phyloP scores from a whole-genome alignment of 1,140 invertebrate species.

The Neomicropteryx cornuta region DNA sequence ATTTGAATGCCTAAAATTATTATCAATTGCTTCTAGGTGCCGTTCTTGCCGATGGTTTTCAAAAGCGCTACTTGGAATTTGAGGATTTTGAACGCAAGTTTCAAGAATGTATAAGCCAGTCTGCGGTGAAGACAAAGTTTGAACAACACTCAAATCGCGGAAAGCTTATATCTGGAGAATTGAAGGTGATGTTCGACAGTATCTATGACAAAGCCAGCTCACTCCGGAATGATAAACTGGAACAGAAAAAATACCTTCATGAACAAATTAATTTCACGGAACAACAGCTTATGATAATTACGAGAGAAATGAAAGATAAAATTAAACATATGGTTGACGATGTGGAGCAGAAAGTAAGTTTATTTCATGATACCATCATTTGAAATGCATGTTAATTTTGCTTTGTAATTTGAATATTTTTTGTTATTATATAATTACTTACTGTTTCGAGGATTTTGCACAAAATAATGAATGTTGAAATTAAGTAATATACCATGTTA shows the following conservation, averaged over 20 bases:
- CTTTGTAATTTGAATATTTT: slow-evolving; percentile 2
- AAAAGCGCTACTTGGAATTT: slow-evolving; percentile 91
- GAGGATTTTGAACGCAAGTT: slow-evolving; percentile 97
- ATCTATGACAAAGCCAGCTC: slow-evolving; percentile 58
- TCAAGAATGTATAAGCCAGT: slow-evolving; percentile 96
- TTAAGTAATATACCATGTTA: no score
- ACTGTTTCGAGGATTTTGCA: no score
- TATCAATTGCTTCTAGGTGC: slow-evolving; percentile 44
- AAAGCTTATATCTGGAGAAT: slow-evolving; percentile 68
- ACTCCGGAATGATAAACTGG: slow-evolving; percentile 54
- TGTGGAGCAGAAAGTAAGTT: slow-evolving; percentile 72
- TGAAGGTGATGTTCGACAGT: slow-evolving; percentile 30
- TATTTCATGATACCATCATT: slow-evolving; percentile 10
- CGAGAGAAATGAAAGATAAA: slow-evolving; percentile 90
- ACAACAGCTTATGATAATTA: slow-evolving; percentile 77
- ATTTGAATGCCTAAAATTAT: no score
- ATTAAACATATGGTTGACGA: slow-evolving; percentile 92
- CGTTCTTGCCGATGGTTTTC: slow-evolving; percentile 81
- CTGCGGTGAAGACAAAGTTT: slow-evolving; percentile 98
- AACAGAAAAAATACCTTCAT: slow-evolving; percentile 62
- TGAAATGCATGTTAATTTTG: background rate
- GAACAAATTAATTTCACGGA: slow-evolving; percentile 84
- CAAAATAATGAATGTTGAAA: no score
- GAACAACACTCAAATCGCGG: slow-evolving; percentile 93
- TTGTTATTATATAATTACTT: no score